A percentile compares a stretch with the other conserved stretches of the same genome.
phyloP scores from a whole-genome alignment of 2,888 invertebrate species.

The Azorinus chamasolen region DNA sequence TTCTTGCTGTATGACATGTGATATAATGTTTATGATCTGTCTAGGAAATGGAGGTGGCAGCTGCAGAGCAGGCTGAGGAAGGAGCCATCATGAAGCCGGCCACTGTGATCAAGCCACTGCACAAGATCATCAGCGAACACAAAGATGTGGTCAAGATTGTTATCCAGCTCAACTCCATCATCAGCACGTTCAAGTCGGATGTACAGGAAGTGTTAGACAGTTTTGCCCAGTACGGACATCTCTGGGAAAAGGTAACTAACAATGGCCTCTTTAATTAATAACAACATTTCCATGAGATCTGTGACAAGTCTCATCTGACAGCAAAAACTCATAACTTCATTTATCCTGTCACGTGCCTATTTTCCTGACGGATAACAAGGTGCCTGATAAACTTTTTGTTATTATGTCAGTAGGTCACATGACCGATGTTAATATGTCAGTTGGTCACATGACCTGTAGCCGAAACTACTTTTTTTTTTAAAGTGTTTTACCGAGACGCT shows the following conservation, averaged over 20 bases:
- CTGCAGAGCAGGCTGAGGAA: constrained; percentile 79
- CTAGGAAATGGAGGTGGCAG: constrained; percentile 82
- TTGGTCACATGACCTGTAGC: too few species aligned
- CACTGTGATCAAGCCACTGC: constrained; percentile 84
- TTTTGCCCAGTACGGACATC: constrained; percentile 93
- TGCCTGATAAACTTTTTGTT: too few species aligned
- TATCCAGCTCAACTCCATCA: constrained; percentile 85
- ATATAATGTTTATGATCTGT: too few species aligned
- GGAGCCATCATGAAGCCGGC: constrained; percentile 79
- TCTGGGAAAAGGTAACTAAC: constrained; percentile 85
- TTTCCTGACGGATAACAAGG: too few species aligned
- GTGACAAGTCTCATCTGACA: constrained; percentile 1
- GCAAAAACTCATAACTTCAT: too few species aligned
- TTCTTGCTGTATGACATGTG: too few species aligned
- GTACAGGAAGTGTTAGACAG: constrained; percentile 93
- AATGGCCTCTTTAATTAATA: not conserved
- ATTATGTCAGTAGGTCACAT: too few species aligned
- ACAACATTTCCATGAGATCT: not conserved
- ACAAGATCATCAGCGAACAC: constrained; percentile 89
- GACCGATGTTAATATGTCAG: too few species aligned
- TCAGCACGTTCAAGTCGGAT: constrained; percentile 89
- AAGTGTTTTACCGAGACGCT: too few species aligned
- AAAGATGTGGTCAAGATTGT: constrained; percentile 94
- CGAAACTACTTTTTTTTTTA: too few species aligned
- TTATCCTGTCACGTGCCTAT: too few species aligned